Evolutionary conservation across 1,140 invertebrate species (phyloP).

Genomic region (Temnothorax longispinosus): DNA sequence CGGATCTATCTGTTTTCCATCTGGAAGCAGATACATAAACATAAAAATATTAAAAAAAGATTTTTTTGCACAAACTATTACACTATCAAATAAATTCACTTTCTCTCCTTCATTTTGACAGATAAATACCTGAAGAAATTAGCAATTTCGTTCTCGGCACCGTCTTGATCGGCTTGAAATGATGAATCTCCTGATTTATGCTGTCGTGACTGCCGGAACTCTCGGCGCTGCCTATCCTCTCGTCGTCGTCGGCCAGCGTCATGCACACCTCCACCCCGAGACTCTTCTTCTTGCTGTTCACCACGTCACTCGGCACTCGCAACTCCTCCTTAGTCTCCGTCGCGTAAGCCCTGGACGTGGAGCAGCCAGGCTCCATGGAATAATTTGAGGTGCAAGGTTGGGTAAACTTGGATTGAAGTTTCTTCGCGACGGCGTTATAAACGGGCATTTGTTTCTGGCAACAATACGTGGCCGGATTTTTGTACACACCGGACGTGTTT

Average conservation of each 20-base stretch:
- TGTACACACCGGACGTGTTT: conserved; percentile 42
- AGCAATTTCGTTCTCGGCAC: conserved; percentile 85
- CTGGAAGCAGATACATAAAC: conserved; percentile 68
- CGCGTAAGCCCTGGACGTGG: conserved; percentile 81
- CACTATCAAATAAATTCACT: neutral
- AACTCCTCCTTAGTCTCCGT: conserved; percentile 86
- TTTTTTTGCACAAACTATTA: neutral
- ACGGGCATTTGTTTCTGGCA: conserved; percentile 72
- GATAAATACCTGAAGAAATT: conserved; percentile 76
- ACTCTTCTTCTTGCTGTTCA: conserved; percentile 84
- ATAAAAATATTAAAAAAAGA: neutral
- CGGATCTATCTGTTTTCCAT: conserved; percentile 83
- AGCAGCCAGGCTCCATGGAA: conserved; percentile 76
- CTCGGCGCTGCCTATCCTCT: conserved; percentile 82
- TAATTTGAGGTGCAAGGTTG: conserved; percentile 73
- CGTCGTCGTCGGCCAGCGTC: conserved; percentile 74
- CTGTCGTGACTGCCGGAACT: conserved; percentile 86
- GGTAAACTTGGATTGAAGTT: conserved; percentile 73
- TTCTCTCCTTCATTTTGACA: neutral
- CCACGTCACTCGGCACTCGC: conserved; percentile 86
- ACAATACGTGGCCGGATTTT: conserved; percentile 67
- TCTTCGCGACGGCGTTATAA: conserved; percentile 75
- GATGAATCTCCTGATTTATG: conserved; percentile 87
- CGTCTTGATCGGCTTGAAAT: conserved; percentile 87
- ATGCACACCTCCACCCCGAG: conserved; percentile 82